Evolutionary conservation across 2,888 invertebrate species (phyloP).

Genomic region (Drosophila austrosaltans): DNA sequence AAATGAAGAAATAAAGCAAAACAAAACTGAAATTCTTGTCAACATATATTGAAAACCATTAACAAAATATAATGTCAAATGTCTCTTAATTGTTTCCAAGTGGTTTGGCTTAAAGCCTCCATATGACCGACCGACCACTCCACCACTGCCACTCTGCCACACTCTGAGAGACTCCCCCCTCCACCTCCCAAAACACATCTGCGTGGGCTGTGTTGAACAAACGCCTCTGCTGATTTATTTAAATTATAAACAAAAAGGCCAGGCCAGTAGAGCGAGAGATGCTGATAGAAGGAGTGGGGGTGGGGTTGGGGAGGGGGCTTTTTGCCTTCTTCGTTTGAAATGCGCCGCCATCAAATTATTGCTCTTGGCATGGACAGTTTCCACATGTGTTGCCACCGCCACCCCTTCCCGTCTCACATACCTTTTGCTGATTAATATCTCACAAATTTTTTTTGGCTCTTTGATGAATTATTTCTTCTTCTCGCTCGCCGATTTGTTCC

Average conservation of each 20-base stretch:
- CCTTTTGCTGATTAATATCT: slow-evolving; percentile 67
- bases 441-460: slow-evolving; percentile 64
- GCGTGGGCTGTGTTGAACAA: slow-evolving; percentile 54
- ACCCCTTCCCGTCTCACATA: background rate
- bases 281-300: background rate
- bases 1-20: background rate
- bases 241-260: slow-evolving; percentile 41
- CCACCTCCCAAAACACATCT: slow-evolving; percentile 20
- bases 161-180: background rate
- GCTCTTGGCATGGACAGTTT: slow-evolving; percentile 63
- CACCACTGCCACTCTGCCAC: slow-evolving; percentile 1
- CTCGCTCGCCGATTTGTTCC: slow-evolving; percentile 61
- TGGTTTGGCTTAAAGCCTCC: slow-evolving; percentile 38
- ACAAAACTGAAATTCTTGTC: slow-evolving; percentile 55
- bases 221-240: slow-evolving; percentile 59
- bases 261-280: slow-evolving; percentile 17
- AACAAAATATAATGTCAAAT: slow-evolving; percentile 71
- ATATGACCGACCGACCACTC: slow-evolving; percentile 24
- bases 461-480: slow-evolving; percentile 71
- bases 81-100: slow-evolving; percentile 66
- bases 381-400: slow-evolving; percentile 55
- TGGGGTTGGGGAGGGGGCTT: background rate
- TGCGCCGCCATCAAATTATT: slow-evolving; percentile 66
- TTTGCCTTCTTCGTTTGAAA: slow-evolving; percentile 55
- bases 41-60: slow-evolving; percentile 54